These are phyloP conservation scores for Ailuropoda melanoleuca DNA, from an alignment of 2,113 vertebrate species.

Conservation along the genomic window DNA sequence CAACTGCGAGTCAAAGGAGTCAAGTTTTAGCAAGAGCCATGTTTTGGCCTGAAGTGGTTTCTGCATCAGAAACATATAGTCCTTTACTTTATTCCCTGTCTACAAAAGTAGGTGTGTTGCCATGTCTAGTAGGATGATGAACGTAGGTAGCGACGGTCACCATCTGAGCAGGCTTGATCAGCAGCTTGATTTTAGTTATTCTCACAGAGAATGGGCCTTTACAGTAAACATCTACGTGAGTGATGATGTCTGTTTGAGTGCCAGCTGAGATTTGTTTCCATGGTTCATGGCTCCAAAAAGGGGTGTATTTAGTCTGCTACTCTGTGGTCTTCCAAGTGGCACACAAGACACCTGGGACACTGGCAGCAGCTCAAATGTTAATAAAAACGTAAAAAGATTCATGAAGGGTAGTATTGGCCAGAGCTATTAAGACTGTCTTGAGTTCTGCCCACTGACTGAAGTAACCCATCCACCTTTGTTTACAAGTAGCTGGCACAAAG, in stretches of 20 bases:
- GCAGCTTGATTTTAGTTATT: not conserved
- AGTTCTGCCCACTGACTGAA: not conserved
- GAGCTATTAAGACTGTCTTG: not conserved
- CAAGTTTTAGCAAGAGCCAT: not conserved
- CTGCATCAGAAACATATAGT: not conserved
- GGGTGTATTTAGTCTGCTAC: not conserved
- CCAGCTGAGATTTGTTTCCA: not conserved
- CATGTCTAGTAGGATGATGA: not conserved
- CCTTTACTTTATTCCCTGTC: not conserved
- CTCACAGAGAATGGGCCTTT: not conserved
- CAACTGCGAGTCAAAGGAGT: not conserved
- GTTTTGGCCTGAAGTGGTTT: not conserved
- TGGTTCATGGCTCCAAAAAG: not conserved
- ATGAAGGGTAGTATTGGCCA: not conserved
- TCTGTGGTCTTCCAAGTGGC: not conserved
- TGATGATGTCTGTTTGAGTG: not conserved
- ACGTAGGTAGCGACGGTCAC: not conserved
- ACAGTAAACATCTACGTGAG: not conserved
- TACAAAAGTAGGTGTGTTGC: not conserved
- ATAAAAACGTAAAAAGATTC: not conserved
- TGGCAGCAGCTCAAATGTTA: not conserved
- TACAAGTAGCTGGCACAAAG: not conserved
- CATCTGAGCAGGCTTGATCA: not conserved
- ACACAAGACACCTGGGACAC: not conserved
- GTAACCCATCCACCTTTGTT: not conserved